Conservation (phyloP, 2,888 invertebrate species). For the Chalcis sispes region DNA sequence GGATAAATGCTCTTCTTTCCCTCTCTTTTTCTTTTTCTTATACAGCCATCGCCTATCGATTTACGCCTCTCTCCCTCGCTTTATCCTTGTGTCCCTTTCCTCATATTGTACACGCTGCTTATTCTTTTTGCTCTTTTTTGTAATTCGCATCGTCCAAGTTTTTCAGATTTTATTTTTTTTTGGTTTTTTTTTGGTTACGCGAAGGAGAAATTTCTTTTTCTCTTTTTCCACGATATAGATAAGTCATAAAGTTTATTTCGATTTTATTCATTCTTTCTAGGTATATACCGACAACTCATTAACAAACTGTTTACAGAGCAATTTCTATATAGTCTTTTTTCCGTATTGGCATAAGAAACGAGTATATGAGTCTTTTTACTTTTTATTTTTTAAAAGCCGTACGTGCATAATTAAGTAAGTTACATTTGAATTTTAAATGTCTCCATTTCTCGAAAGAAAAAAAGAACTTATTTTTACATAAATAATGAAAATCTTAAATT, state of each 20-base stretch:
- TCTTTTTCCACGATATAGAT: not conserved
- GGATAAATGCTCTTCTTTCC: slow-evolving; percentile 43
- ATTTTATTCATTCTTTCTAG: not conserved
- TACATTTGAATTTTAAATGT: no score
- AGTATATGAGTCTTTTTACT: no score
- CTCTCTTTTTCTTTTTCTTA: not conserved
- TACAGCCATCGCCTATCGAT: slow-evolving; percentile 41
- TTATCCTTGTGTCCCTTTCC: not conserved
- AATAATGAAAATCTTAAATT: no score
- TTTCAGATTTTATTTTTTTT: not conserved
- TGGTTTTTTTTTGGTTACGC: not conserved
- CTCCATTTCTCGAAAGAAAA: no score
- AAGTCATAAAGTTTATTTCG: not conserved
- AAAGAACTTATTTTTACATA: no score
- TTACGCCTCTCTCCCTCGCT: slow-evolving; percentile 20
- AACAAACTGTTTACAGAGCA: no score
- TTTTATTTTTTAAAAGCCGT: no score
- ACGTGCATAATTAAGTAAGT: no score
- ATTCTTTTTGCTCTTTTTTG: not conserved
- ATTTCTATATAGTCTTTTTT: no score
- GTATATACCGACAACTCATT: not conserved
- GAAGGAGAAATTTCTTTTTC: not conserved
- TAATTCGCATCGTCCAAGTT: no score
- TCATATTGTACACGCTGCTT: not conserved
- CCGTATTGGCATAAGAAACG: no score